Conservation (phyloP, 2,113 vertebrate species). For the Sarotherodon lohbergeri region DNA sequence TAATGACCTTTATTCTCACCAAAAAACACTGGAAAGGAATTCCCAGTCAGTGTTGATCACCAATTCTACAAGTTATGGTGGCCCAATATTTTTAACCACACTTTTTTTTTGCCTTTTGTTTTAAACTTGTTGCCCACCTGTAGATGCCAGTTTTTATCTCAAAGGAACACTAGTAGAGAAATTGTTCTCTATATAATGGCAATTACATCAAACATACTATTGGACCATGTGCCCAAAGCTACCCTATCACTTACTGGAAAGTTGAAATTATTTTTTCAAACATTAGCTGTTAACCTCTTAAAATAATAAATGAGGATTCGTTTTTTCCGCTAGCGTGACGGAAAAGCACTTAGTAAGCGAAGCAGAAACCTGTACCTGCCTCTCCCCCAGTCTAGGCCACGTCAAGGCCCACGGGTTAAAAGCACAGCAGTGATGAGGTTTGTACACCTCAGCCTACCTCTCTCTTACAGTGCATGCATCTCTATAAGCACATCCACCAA, state of each 20-base stretch:
- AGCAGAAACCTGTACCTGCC: neutral
- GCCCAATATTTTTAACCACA: neutral
- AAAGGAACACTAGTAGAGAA: neutral
- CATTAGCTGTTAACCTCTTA: neutral
- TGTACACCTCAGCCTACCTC: neutral
- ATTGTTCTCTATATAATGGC: neutral
- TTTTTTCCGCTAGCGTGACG: neutral
- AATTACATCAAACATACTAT: neutral
- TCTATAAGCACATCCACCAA: neutral
- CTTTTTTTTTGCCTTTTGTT: neutral
- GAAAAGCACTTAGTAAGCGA: neutral
- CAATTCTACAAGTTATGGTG: neutral
- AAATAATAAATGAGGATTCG: neutral
- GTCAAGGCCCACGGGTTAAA: neutral
- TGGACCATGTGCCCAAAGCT: neutral
- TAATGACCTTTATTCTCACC: neutral
- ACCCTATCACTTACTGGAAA: neutral
- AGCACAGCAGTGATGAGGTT: neutral
- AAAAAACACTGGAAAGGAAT: neutral
- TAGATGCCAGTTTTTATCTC: neutral
- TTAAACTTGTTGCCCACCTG: neutral
- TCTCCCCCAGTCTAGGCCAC: neutral
- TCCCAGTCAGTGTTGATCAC: neutral
- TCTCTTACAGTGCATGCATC: neutral
- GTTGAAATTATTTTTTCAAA: neutral